A percentile compares a stretch with the other conserved stretches of the same genome.
These are phyloP conservation scores for Paedocypris sp. DNA, from an alignment of 2,113 vertebrate genomes.

Conservation along the genomic window DNA sequence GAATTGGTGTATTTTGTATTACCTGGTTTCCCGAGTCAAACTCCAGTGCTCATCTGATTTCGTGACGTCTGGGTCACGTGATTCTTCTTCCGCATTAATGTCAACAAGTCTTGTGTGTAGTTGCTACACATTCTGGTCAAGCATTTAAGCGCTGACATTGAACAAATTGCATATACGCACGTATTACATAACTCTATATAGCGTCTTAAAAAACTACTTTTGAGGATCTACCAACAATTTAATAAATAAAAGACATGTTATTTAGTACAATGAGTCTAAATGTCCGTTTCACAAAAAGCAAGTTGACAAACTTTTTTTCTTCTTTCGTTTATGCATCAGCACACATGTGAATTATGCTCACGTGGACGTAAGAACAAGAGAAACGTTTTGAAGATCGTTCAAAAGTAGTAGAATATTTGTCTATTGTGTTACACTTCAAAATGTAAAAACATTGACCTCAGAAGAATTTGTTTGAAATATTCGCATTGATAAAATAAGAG, in stretches of 20 bases:
- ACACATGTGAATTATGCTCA: no score
- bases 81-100: background rate
- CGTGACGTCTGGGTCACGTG: constrained; percentile 20
- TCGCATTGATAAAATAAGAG: constrained; percentile 34
- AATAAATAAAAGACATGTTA: background rate
- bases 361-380: no score
- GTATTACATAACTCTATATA: no score
- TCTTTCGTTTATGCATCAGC: no score
- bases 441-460: constrained; percentile 23
- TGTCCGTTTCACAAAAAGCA: no score
- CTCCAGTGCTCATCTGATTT: constrained; percentile 13
- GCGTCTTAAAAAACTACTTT: background rate
- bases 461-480: constrained; percentile 38
- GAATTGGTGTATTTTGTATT: no score
- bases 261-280: background rate
- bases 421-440: background rate
- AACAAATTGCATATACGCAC: background rate
- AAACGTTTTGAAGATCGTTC: no score
- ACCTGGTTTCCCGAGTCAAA: constrained; percentile 14
- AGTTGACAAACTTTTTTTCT: no score
- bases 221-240: background rate
- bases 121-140: background rate
- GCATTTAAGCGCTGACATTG: background rate
- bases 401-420: no score
- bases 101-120: no score